phyloP scores from a whole-genome alignment of 2,888 invertebrate species.

The Timema cristinae region DNA sequence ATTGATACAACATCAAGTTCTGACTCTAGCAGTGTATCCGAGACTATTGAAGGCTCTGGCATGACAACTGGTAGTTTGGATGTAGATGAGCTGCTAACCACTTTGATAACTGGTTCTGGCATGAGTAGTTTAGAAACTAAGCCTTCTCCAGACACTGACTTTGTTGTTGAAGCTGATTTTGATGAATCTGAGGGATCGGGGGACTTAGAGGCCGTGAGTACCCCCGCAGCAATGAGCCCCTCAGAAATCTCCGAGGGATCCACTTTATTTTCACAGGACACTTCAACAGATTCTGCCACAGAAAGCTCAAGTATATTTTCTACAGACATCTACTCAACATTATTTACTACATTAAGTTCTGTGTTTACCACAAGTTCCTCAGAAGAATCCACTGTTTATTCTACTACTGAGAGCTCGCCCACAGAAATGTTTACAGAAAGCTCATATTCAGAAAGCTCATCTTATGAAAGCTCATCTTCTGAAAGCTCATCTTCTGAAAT shows the following conservation, averaged over 20 bases:
- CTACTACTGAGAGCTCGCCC: neutral
- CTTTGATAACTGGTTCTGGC: conserved; percentile 6
- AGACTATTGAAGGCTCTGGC: conserved; percentile 19
- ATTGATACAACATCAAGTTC: conserved; percentile 5
- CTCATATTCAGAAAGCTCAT: neutral
- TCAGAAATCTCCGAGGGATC: neutral
- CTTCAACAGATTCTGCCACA: conserved; percentile 7
- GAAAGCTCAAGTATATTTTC: neutral
- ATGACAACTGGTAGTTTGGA: conserved; percentile 8
- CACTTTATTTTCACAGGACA: neutral
- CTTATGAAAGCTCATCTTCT: neutral
- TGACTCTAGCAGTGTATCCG: neutral
- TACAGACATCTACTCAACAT: no score
- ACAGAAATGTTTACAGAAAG: neutral
- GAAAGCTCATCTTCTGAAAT: conserved; percentile 13
- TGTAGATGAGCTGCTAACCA: neutral
- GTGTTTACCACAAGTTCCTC: conserved; percentile 14
- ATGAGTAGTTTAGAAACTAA: conserved; percentile 1
- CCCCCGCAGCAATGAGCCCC: neutral
- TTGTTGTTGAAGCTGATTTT: neutral
- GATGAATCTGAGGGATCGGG: conserved; percentile 5
- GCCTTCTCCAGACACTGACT: neutral
- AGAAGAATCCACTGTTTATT: neutral
- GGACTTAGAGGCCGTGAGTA: neutral
- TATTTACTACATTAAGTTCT: conserved; percentile 13